These are phyloP conservation scores for Dromaius novaehollandiae DNA, from an alignment of 2,113 vertebrate genomes.

Conservation along the genomic window DNA sequence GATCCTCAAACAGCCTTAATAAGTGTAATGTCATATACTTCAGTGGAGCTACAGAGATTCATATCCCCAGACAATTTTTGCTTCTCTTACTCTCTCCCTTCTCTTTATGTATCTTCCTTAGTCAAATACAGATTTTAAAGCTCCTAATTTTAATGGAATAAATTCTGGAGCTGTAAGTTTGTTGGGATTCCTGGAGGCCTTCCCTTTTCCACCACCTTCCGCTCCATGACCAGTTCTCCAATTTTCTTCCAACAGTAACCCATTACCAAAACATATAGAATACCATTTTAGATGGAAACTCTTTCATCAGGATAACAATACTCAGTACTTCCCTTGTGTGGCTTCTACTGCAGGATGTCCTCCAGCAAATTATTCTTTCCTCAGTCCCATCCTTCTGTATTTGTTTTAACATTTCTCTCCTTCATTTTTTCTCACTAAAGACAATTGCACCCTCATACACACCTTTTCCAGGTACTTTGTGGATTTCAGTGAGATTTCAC, in stretches of 20 bases:
- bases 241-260: neutral
- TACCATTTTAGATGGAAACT: neutral
- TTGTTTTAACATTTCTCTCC: neutral
- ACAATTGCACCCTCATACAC: neutral
- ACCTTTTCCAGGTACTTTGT: neutral
- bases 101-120: neutral
- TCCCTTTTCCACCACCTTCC: neutral
- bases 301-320: neutral
- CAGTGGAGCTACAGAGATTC: neutral
- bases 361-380: neutral
- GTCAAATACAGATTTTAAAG: neutral
- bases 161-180: neutral
- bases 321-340: accelerated
- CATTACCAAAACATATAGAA: neutral
- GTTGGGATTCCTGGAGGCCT: accelerated
- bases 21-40: neutral
- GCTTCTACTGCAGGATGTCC: neutral
- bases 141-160: neutral
- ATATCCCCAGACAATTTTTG: neutral
- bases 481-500: neutral
- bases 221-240: accelerated
- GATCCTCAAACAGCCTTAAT: neutral
- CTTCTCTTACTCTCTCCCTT: neutral
- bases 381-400: neutral
- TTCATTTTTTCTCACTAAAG: neutral